Base-by-base conservation (phyloP, 2,113 vertebrate species). In the Progne subis region DNA sequence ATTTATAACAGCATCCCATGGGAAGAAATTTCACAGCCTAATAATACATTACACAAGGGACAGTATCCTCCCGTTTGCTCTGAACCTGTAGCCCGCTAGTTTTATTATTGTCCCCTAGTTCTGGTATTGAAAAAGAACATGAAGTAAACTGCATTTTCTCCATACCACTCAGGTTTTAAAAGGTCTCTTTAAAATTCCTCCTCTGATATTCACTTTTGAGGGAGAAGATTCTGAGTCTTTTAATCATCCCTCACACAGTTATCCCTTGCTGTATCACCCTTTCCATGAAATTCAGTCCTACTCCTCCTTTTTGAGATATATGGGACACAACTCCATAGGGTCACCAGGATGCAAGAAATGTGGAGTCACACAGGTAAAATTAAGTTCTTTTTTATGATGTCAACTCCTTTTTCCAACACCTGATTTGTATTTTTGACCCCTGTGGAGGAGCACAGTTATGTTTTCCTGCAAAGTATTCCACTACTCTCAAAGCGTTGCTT, bases 171-270 rank as follows among this genome's bases (percentile, higher is more conserved):
- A 19, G 52, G 56, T 81, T 91, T 82, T 79, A 52, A 94, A 89
- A 74, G 65, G 32, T 28, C 31, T 94, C 82, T 95, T 92, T 74
- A 86, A 84, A 87, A 90, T 90, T 90, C 75, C 50, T 93, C 37
- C 70, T 87, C 82, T 93, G 53, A 70, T 90, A 18, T 82, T 87
- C 74, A 49, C 25, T 90, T 93, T 88, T 49, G 63, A 95, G 5
- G 37, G 70, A 85, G 70, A 93, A 74, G 65, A 84, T 71, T 39
- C 56, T 74, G 44, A 79, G 21, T n/a, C 74, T 93, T 94, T 68
- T 55, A 63, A 84, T 84, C 44, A 76, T 85, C 17, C 53, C 18
- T 95, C 37, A 75, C 14, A 39, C 4, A 19, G 57, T 71, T 95
- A 57, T 60, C 75, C 59, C n/a, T 71, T 76, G 12, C 59, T 72